These are phyloP conservation scores for Antheraea yamamai DNA, from an alignment of 2,888 invertebrate species.

Conservation along the genomic window DNA sequence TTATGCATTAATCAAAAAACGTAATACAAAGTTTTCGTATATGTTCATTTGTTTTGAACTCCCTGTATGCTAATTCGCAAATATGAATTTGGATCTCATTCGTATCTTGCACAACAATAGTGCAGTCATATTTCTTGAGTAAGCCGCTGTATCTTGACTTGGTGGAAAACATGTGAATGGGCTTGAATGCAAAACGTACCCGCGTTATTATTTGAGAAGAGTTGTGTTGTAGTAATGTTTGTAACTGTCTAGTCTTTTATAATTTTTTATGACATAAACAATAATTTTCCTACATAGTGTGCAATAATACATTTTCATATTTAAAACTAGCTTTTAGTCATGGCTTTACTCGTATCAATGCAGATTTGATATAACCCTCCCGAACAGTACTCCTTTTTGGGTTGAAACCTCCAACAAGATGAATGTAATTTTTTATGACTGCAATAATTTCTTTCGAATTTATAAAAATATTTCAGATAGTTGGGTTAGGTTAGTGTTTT, in stretches of 20 bases:
- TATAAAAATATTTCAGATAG: no score
- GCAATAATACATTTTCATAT: no score
- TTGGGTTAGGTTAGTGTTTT: no score
- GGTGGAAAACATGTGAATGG: conserved; percentile 19
- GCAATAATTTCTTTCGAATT: no score
- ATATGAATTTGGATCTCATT: conserved; percentile 4
- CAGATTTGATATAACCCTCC: no score
- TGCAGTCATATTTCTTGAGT: conserved; percentile 11
- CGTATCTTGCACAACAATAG: conserved; percentile 10
- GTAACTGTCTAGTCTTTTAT: not conserved
- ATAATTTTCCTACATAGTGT: no score
- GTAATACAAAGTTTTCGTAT: not conserved
- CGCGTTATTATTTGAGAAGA: conserved; percentile 21
- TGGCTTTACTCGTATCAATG: no score
- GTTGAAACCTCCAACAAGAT: no score
- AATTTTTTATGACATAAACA: not conserved
- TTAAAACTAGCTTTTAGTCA: no score
- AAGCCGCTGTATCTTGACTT: conserved; percentile 18
- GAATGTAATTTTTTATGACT: no score
- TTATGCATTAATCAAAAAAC: no score
- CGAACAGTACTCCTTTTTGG: no score
- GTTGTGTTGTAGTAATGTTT: conserved; percentile 10
- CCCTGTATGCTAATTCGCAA: not conserved
- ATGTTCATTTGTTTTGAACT: not conserved
- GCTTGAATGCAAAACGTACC: conserved; percentile 21